Evolutionary conservation across 2,113 vertebrate species (phyloP).

Genomic region (Fregetta grallaria): DNA sequence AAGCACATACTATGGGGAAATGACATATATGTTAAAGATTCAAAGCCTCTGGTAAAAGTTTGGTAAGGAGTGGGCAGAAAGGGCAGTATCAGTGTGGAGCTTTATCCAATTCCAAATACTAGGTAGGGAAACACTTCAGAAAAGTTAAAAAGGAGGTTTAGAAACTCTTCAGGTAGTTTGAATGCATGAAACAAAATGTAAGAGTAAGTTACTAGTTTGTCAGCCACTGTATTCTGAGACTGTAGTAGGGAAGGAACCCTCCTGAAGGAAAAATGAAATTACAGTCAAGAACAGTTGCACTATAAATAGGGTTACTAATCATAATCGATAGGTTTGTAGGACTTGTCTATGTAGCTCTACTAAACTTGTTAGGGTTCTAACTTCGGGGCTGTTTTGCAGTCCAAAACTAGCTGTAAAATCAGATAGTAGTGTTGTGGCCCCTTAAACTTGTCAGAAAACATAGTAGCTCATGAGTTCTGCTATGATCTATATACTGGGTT

Average conservation of each 20-base stretch:
- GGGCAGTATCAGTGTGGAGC: background rate
- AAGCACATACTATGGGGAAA: background rate
- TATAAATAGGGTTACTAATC: background rate
- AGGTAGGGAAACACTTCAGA: background rate
- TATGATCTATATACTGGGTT: background rate
- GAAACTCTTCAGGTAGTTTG: background rate
- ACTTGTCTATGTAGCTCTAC: background rate
- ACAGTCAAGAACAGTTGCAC: background rate
- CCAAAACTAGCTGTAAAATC: background rate
- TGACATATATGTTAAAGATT: background rate
- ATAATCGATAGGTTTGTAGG: background rate
- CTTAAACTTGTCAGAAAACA: background rate
- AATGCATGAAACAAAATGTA: background rate
- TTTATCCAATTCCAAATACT: too few species aligned
- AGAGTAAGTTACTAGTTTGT: background rate
- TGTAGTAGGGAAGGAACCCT: background rate
- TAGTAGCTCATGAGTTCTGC: background rate
- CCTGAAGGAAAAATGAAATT: background rate
- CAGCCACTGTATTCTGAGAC: background rate
- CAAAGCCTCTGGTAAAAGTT: background rate
- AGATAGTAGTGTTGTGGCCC: rapidly evolving
- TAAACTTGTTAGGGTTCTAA: background rate
- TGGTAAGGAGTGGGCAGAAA: background rate
- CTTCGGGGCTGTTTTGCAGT: background rate
- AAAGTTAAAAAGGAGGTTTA: background rate